Percentiles rank a stretch among this genome's conserved stretches.
Evolutionary conservation across 2,888 invertebrate species (phyloP).

Genomic region (Yponomeuta malinellus): DNA sequence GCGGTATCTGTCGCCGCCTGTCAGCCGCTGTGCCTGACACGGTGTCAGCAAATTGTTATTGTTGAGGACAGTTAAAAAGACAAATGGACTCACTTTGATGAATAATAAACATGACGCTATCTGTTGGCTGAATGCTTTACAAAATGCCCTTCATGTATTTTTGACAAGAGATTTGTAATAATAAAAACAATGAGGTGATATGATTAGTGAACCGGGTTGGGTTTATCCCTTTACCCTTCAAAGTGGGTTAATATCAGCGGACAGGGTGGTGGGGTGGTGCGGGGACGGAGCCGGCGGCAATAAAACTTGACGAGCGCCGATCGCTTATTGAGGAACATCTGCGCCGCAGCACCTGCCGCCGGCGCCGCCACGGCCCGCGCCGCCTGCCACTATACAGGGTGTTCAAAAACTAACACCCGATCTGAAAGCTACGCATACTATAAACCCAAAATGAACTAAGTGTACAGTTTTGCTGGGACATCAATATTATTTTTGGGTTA

Average conservation of each 20-base stretch:
- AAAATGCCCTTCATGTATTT: background rate
- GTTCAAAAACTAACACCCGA: no score
- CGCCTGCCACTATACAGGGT: background rate
- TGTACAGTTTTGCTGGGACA: no score
- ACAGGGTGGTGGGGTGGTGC: background rate
- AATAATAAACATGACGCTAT: background rate
- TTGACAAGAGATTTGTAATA: background rate
- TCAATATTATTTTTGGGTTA: no score
- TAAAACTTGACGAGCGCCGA: constrained; percentile 20
- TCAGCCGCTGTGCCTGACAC: background rate
- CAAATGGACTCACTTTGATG: background rate
- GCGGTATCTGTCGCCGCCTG: background rate
- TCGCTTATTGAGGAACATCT: constrained; percentile 12
- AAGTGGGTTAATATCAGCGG: background rate
- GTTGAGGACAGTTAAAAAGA: background rate
- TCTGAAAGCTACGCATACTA: no score
- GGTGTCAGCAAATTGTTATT: background rate
- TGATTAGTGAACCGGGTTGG: background rate
- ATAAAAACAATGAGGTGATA: background rate
- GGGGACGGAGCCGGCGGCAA: background rate
- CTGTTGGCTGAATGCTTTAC: background rate
- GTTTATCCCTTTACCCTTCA: background rate
- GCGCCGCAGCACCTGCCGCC: constrained; percentile 14
- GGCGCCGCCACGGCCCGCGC: background rate
- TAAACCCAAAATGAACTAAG: no score